A percentile compares a stretch with the other conserved stretches of the same genome.
phyloP scores from a whole-genome alignment of 2,113 vertebrate species.

The Triplophysa tibetana region DNA sequence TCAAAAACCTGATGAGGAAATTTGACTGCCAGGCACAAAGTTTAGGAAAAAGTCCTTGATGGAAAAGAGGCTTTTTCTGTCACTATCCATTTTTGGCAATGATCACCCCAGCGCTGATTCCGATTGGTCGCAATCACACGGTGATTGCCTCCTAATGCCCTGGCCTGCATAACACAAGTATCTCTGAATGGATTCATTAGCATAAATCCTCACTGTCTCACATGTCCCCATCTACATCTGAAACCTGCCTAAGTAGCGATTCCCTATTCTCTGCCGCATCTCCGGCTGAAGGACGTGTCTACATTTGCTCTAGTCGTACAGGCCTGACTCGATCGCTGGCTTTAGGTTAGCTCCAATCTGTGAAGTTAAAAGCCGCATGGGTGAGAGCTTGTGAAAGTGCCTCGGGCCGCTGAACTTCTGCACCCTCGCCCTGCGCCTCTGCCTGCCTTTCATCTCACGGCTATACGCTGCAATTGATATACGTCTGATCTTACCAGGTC shows the following conservation, averaged over 20 bases:
- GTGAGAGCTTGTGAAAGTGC: slow-evolving; percentile 13
- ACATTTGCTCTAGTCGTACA: slow-evolving; percentile 63
- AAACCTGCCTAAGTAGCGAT: background rate
- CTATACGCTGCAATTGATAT: slow-evolving; percentile 45
- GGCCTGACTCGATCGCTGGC: slow-evolving; percentile 60
- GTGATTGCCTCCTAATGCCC: background rate
- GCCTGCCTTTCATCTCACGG: slow-evolving; percentile 49
- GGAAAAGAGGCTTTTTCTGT: slow-evolving; percentile 40
- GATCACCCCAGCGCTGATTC: background rate
- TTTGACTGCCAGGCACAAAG: slow-evolving; percentile 72
- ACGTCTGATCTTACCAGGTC: slow-evolving; percentile 47
- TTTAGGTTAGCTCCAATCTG: slow-evolving; percentile 72
- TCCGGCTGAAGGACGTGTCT: slow-evolving; percentile 58
- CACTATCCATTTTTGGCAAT: slow-evolving; percentile 31
- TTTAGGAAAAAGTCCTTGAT: slow-evolving; percentile 64
- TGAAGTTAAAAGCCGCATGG: slow-evolving; percentile 25
- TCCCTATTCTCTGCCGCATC: slow-evolving; percentile 43
- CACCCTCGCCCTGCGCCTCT: slow-evolving; percentile 29
- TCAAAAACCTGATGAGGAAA: slow-evolving; percentile 69
- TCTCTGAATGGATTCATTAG: slow-evolving; percentile 25
- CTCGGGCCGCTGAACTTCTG: slow-evolving; percentile 47
- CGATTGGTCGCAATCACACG: slow-evolving; percentile 33
- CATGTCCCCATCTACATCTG: background rate
- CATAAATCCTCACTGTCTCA: background rate
- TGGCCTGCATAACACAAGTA: background rate